These are phyloP conservation scores for Eristalis intricaria DNA, from an alignment of 2,888 invertebrate genomes.

Conservation along the genomic window DNA sequence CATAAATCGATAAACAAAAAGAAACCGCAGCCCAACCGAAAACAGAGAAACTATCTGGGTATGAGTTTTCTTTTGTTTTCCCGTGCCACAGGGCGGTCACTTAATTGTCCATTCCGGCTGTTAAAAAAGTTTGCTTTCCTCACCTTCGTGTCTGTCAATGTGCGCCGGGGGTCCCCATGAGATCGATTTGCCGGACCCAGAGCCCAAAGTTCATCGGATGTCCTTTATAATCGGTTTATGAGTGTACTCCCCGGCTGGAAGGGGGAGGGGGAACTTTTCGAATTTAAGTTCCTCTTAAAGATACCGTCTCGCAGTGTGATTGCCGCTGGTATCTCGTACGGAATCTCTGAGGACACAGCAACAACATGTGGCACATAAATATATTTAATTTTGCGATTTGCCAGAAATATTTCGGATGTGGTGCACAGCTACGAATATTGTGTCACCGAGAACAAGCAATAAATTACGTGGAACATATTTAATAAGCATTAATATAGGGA, in stretches of 20 bases:
- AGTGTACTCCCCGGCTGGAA: conserved; percentile 8
- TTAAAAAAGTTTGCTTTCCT: conserved; percentile 63
- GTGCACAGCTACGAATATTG: conserved; percentile 57
- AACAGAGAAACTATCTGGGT: background rate
- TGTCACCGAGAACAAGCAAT: conserved; percentile 69
- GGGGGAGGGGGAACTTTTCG: conserved; percentile 11
- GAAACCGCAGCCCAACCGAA: background rate
- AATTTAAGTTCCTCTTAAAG: conserved; percentile 59
- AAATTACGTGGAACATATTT: conserved; percentile 69
- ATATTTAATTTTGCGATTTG: conserved; percentile 68
- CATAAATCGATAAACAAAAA: conserved; percentile 42
- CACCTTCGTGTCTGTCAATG: conserved; percentile 32
- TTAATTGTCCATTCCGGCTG: conserved; percentile 52
- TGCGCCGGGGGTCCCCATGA: conserved; percentile 44
- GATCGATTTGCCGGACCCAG: conserved; percentile 40
- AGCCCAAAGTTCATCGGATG: conserved; percentile 36
- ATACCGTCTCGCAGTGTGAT: conserved; percentile 12
- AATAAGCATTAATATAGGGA: conserved; percentile 72
- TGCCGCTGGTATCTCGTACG: background rate
- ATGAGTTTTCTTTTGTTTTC: conserved; percentile 28
- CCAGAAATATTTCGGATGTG: conserved; percentile 57
- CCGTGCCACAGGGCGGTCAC: conserved; percentile 36
- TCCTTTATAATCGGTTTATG: conserved; percentile 64
- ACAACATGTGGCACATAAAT: conserved; percentile 72
- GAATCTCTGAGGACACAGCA: conserved; percentile 36